Evolutionary conservation across 2,797 vertebrate species (phyloP).

Genomic region (Pipistrellus pipistrellus): DNA sequence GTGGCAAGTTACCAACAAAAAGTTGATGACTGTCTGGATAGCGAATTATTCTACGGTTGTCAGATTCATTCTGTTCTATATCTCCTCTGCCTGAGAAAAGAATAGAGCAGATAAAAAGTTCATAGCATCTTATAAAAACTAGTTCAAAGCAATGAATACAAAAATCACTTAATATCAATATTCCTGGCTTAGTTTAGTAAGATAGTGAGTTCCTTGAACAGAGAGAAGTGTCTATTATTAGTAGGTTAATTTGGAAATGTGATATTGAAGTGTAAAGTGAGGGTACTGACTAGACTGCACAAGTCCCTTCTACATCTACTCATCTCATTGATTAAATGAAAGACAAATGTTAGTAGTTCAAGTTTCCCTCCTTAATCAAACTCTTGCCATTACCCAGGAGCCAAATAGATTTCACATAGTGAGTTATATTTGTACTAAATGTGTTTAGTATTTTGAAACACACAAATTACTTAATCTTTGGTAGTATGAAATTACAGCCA

Average conservation of each 20-base stretch:
- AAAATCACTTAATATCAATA: slow-evolving; percentile 6
- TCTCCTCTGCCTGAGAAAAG: slow-evolving; percentile 93
- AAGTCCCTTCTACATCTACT: slow-evolving; percentile 8
- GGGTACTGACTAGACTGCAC: background rate
- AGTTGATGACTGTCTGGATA: slow-evolving; percentile 99
- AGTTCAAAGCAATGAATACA: slow-evolving; percentile 62
- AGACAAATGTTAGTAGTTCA: slow-evolving; percentile 3
- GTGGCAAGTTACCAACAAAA: slow-evolving; percentile 98
- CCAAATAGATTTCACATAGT: background rate
- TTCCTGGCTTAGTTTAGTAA: slow-evolving; percentile 59
- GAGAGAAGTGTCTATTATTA: slow-evolving; percentile 13
- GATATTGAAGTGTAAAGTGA: slow-evolving; percentile 18
- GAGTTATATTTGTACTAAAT: background rate
- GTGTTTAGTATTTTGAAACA: slow-evolving; percentile 38
- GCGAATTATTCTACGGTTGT: slow-evolving; percentile 94
- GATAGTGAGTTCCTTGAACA: slow-evolving; percentile 26
- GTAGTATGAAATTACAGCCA: background rate
- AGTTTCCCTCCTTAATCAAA: slow-evolving; percentile 56
- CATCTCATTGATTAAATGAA: slow-evolving; percentile 8
- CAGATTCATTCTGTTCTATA: slow-evolving; percentile 93
- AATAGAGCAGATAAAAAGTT: slow-evolving; percentile 10
- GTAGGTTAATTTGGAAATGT: slow-evolving; percentile 56
- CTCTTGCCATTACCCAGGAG: slow-evolving; percentile 18
- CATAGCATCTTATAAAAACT: background rate
- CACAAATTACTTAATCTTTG: slow-evolving; percentile 26